Conservation (phyloP, 2,888 invertebrate genomes). For the Diachrysia chrysitis region DNA sequence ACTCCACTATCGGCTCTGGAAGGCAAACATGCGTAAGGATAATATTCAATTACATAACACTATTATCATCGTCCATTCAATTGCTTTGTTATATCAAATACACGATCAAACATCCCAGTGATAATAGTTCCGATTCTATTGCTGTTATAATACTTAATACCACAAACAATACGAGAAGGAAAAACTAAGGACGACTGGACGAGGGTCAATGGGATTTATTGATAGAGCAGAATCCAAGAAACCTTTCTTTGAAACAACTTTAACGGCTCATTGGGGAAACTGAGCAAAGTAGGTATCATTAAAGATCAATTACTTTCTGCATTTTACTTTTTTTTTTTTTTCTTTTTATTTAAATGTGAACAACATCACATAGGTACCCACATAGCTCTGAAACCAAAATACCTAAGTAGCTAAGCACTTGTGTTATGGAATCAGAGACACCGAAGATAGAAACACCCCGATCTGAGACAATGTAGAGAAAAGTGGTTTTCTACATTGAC, state of each 20-base stretch:
- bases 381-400: too few species aligned
- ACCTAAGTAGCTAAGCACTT: too few species aligned
- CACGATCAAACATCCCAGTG: background rate
- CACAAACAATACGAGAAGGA: slow-evolving; percentile 22
- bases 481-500: too few species aligned
- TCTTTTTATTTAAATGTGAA: too few species aligned
- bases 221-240: background rate
- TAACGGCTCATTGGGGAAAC: background rate
- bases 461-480: too few species aligned
- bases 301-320: background rate
- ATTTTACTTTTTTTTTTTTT: too few species aligned
- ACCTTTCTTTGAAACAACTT: background rate
- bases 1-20: background rate
- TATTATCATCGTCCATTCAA: slow-evolving; percentile 20
- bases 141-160: slow-evolving; percentile 1
- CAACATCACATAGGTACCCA: background rate
- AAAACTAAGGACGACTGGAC: slow-evolving; percentile 10
- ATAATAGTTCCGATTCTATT: slow-evolving; percentile 11
- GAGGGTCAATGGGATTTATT: slow-evolving; percentile 4
- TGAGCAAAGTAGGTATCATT: background rate
- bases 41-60: slow-evolving; percentile 12
- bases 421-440: too few species aligned
- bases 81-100: slow-evolving; percentile 25
- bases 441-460: too few species aligned
- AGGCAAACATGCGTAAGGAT: background rate